These are phyloP conservation scores for Pedionomus torquatus DNA, from an alignment of 2,113 vertebrate species.

Conservation along the genomic window DNA sequence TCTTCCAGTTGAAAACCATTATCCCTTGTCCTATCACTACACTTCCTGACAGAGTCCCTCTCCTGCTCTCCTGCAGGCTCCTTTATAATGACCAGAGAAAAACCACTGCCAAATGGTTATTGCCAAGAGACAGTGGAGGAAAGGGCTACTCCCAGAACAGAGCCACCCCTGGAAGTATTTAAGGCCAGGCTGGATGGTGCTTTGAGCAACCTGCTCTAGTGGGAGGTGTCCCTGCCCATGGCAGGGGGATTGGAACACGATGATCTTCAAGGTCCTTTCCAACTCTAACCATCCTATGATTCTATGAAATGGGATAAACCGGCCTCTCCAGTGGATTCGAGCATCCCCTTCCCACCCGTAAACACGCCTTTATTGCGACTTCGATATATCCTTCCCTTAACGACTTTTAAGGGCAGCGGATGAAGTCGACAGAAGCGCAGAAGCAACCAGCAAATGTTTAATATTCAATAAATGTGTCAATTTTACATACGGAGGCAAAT, in stretches of 20 bases:
- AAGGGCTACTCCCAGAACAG: background rate
- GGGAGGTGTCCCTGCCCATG: too few species aligned
- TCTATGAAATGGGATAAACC: background rate
- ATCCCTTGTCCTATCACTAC: too few species aligned
- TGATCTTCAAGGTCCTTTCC: too few species aligned
- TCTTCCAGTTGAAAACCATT: too few species aligned
- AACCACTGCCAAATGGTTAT: background rate
- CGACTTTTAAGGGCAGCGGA: conserved; percentile 39
- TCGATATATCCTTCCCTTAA: conserved; percentile 51
- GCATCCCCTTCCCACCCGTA: background rate
- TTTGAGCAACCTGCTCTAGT: too few species aligned
- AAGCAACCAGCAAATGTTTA: conserved; percentile 71
- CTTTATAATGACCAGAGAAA: background rate
- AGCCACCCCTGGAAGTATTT: too few species aligned
- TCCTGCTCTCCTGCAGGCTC: too few species aligned
- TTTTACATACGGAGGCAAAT: conserved; percentile 81
- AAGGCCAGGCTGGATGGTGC: too few species aligned
- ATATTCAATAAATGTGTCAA: conserved; percentile 84
- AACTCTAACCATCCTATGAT: too few species aligned
- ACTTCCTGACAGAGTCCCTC: too few species aligned
- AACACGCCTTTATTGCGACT: background rate
- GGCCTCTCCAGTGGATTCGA: background rate
- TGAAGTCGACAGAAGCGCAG: conserved; percentile 14
- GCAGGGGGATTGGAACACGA: too few species aligned
- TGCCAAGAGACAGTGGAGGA: background rate